Conservation (phyloP, 2,888 invertebrate species). For the Drosophila mettleri region DNA sequence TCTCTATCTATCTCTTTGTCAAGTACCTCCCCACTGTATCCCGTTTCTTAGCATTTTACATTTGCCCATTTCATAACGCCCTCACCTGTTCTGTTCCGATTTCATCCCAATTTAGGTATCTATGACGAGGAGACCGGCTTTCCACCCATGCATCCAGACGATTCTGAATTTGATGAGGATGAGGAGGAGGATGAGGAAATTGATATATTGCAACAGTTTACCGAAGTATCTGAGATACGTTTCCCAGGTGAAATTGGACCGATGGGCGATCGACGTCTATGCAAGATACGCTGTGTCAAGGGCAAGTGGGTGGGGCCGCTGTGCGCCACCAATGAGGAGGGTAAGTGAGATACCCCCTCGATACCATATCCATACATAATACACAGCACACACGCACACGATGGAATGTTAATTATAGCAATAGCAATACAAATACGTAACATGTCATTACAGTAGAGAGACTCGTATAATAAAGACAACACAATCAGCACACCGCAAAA, state of each 20-base stretch:
- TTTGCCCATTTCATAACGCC: conserved; percentile 79
- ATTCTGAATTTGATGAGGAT: conserved; percentile 83
- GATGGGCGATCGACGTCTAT: conserved; percentile 89
- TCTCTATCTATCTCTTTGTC: conserved; percentile 27
- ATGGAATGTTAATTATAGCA: conserved; percentile 56
- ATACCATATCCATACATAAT: conserved; percentile 29
- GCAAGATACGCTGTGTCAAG: conserved; percentile 93
- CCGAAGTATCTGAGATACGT: conserved; percentile 85
- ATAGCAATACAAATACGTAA: conserved; percentile 49
- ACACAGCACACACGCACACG: conserved; percentile 36
- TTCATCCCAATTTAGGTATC: conserved; percentile 72
- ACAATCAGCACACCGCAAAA: conserved; percentile 54
- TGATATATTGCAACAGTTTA: conserved; percentile 84
- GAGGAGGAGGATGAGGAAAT: conserved; percentile 84
- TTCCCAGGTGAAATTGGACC: conserved; percentile 92
- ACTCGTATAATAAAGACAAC: conserved; percentile 62
- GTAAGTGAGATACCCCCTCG: conserved; percentile 85
- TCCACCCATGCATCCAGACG: conserved; percentile 83
- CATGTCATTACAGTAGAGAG: conserved; percentile 64
- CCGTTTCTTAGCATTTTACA: conserved; percentile 74
- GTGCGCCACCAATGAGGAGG: conserved; percentile 90
- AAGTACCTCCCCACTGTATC: conserved; percentile 37
- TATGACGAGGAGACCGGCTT: conserved; percentile 84
- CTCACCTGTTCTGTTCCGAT: conserved; percentile 74
- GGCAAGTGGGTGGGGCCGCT: conserved; percentile 94